These are phyloP conservation scores for Saccostrea glomerata DNA, from an alignment of 1,140 invertebrate genomes.

Conservation along the genomic window DNA sequence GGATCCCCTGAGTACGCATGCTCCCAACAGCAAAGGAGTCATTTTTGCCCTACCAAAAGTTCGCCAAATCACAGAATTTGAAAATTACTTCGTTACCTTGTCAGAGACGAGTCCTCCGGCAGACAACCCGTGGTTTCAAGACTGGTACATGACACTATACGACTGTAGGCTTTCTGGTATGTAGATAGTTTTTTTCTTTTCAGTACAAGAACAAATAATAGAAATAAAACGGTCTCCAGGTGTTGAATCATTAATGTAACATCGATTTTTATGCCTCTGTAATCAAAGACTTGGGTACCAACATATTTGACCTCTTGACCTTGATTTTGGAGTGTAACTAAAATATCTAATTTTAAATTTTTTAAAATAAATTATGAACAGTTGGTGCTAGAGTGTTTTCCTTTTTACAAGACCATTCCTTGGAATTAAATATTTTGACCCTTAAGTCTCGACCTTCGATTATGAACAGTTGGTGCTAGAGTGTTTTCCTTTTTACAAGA, in stretches of 20 bases:
- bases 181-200: not conserved
- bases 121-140: conserved; percentile 77
- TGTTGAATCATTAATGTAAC: not conserved
- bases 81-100: conserved; percentile 70
- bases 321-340: no score
- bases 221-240: no score
- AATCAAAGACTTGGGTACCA: not conserved
- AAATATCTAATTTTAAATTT: no score
- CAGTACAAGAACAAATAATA: not conserved
- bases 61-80: conserved; percentile 65
- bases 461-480: no score
- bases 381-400: no score
- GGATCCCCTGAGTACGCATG: conserved; percentile 60
- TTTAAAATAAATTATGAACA: no score
- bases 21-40: conserved; percentile 63
- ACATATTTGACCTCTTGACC: no score
- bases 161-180: conserved; percentile 61
- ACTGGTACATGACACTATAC: conserved; percentile 76
- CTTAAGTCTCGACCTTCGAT: no score
- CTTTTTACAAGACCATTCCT: no score
- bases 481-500: no score
- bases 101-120: conserved; percentile 63
- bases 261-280: not conserved
- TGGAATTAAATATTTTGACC: no score
- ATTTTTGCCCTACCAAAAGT: conserved; percentile 64